Conservation (phyloP, 30 jellyfish, hydroid and myxozoan genomes). For the Aurelia aurita complex sp. Pacific region DNA sequence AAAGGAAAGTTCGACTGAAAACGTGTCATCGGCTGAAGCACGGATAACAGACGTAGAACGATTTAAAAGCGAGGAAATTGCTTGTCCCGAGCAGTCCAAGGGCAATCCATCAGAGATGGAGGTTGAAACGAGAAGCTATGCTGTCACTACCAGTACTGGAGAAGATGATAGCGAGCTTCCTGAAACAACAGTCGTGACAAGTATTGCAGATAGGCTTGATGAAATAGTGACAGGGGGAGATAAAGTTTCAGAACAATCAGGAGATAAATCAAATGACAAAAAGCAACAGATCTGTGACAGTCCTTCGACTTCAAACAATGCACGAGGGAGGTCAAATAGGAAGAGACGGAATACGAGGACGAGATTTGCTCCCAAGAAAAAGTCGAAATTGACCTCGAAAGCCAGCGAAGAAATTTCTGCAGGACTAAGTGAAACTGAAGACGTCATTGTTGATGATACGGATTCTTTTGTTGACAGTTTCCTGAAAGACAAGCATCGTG, state of each 20-base stretch:
- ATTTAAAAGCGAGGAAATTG: not conserved
- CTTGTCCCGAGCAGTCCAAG: not conserved
- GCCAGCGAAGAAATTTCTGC: not conserved
- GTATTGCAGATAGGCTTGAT: not conserved
- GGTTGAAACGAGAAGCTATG: not conserved
- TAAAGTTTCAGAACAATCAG: not conserved
- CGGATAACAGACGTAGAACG: not conserved
- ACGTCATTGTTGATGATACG: not conserved
- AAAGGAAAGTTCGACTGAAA: not conserved
- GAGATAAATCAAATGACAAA: not conserved
- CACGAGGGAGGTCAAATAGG: not conserved
- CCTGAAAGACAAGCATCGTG: not conserved
- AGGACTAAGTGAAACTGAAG: not conserved
- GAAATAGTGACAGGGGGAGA: not conserved
- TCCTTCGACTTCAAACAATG: not conserved
- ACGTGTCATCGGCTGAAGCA: not conserved
- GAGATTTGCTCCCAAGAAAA: constrained; percentile 25
- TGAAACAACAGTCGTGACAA: not conserved
- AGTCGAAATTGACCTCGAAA: not conserved
- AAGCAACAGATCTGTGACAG: not conserved
- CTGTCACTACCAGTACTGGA: not conserved
- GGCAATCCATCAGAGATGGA: not conserved
- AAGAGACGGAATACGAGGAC: constrained; percentile 8
- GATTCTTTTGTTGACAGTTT: not conserved
- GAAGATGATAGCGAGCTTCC: not conserved